These are phyloP conservation scores for Polydrusus tereticollis DNA, from an alignment of 2,888 invertebrate genomes.

Conservation along the genomic window DNA sequence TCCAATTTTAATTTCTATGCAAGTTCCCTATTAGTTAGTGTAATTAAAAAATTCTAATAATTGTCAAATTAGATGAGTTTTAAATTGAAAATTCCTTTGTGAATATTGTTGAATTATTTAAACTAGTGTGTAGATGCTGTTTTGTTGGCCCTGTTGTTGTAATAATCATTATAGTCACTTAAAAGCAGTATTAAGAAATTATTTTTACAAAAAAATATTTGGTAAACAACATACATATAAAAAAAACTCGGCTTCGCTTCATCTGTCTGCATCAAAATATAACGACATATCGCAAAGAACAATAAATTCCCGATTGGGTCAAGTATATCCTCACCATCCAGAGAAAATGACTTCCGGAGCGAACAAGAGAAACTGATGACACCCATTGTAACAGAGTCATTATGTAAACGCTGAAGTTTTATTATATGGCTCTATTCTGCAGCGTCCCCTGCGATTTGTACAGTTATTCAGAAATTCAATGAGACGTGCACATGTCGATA, in stretches of 20 bases:
- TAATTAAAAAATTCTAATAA: too few species aligned
- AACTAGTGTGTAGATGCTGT: too few species aligned
- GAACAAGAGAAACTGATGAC: constrained; percentile 67
- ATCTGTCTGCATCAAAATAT: constrained; percentile 39
- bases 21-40: too few species aligned
- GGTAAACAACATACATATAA: not conserved
- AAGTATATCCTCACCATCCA: constrained; percentile 62
- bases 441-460: constrained; percentile 38
- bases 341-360: constrained; percentile 66
- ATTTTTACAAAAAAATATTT: too few species aligned
- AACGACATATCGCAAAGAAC: constrained; percentile 56
- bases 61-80: too few species aligned
- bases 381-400: constrained; percentile 66
- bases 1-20: too few species aligned
- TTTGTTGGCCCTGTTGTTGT: too few species aligned
- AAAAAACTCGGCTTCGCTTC: not conserved
- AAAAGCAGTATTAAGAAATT: too few species aligned
- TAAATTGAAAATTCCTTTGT: too few species aligned
- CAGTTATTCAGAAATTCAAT: constrained; percentile 49
- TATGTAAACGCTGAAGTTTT: constrained; percentile 65
- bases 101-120: too few species aligned
- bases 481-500: constrained; percentile 57
- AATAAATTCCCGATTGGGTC: constrained; percentile 61
- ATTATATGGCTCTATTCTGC: constrained; percentile 57
- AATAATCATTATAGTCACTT: too few species aligned